A percentile compares a stretch with the other conserved stretches of the same genome.
phyloP scores from a whole-genome alignment of 64 coral and sea anemone genomes.

The Dendronephthya gigantea region DNA sequence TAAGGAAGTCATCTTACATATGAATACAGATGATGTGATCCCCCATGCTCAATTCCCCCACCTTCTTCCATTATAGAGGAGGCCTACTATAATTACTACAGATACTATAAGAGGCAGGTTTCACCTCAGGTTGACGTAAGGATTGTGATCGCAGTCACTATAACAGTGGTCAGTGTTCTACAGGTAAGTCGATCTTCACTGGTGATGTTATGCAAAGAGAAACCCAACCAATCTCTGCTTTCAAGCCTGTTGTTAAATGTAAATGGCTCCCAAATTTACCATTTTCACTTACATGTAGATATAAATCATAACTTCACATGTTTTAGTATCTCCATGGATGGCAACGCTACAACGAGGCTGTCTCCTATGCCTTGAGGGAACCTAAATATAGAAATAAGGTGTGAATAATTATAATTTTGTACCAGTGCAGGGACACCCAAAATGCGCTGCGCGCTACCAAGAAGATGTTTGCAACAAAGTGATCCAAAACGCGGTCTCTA shows the following conservation, averaged over 20 bases:
- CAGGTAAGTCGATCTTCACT: too few relatives aligned
- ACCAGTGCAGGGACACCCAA: too few relatives aligned
- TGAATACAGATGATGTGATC: neutral
- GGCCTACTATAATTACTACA: constrained; percentile 92
- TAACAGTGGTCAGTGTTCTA: constrained; percentile 72
- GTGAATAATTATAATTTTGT: neutral
- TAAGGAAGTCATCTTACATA: neutral
- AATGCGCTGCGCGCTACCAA: too few relatives aligned
- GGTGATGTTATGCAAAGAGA: too few relatives aligned
- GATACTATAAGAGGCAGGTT: constrained; percentile 71
- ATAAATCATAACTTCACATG: neutral
- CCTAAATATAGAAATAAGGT: constrained; percentile 99
- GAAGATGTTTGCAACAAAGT: too few relatives aligned
- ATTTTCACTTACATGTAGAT: too few relatives aligned
- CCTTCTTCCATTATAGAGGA: constrained; percentile 55
- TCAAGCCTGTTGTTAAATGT: neutral
- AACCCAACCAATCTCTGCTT: too few relatives aligned
- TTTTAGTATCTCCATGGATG: constrained; percentile 94
- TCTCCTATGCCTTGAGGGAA: constrained; percentile 72
- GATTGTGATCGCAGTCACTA: constrained; percentile 76
- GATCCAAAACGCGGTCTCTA: too few relatives aligned
- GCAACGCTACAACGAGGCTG: constrained; percentile 92
- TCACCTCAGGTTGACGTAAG: constrained; percentile 85
- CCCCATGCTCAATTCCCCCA: neutral
- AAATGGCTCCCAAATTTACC: too few relatives aligned